phyloP scores from a whole-genome alignment of 2,797 vertebrate species.

The Botia almorhae region DNA sequence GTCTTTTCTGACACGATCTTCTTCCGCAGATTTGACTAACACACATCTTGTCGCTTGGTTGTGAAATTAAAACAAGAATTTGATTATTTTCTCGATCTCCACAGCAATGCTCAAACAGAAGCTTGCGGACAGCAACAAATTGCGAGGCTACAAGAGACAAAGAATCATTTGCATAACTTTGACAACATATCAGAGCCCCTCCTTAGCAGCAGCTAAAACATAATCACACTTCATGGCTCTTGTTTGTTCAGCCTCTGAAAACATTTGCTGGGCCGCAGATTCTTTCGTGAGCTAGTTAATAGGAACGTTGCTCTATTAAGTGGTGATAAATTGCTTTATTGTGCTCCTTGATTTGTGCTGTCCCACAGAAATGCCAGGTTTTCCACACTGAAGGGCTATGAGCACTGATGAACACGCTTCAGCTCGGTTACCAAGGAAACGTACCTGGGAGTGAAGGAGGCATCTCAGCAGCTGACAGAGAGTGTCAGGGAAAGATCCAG shows the following conservation, averaged over 20 bases:
- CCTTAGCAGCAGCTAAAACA: neutral
- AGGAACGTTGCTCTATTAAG: slow-evolving; percentile 34
- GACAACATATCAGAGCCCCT: slow-evolving; percentile 12
- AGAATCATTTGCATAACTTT: slow-evolving; percentile 10
- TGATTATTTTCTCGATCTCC: neutral
- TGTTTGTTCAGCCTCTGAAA: slow-evolving; percentile 43
- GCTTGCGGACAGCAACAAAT: neutral
- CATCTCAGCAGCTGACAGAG: slow-evolving; percentile 28
- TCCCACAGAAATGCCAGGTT: slow-evolving; percentile 27
- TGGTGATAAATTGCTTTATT: slow-evolving; percentile 46
- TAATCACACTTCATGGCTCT: slow-evolving; percentile 28
- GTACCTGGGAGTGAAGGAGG: slow-evolving; percentile 10
- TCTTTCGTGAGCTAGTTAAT: slow-evolving; percentile 22
- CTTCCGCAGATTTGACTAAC: neutral
- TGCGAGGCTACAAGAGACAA: slow-evolving; percentile 2
- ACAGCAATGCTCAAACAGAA: slow-evolving; percentile 6
- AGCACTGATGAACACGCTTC: slow-evolving; percentile 44
- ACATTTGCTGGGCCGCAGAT: slow-evolving; percentile 36
- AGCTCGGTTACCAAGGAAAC: slow-evolving; percentile 60
- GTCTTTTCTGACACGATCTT: too few species aligned
- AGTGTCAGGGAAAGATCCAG: slow-evolving; percentile 27
- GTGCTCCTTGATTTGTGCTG: slow-evolving; percentile 22
- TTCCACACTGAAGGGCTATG: slow-evolving; percentile 22
- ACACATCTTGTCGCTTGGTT: neutral
- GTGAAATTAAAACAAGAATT: neutral